Evolutionary conservation across 2,888 invertebrate genomes (phyloP).

Genomic region (Scaeva pyrastri): DNA sequence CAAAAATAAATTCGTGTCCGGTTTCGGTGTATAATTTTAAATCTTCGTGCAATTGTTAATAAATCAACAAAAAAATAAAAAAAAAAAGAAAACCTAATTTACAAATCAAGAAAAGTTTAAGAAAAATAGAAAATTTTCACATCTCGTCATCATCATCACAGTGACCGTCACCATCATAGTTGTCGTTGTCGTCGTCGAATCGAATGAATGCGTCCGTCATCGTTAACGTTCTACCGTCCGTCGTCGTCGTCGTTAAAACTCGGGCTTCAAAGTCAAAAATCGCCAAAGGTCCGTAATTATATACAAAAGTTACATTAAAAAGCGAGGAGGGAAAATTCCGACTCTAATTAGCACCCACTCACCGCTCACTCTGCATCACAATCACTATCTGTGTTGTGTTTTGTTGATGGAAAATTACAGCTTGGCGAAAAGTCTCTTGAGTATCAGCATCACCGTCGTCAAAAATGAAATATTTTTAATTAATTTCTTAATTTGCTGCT

Average conservation of each 20-base stretch:
- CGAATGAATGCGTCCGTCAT: not conserved
- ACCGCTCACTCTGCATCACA: too few relatives aligned
- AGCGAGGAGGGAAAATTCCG: not conserved
- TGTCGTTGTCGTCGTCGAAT: not conserved
- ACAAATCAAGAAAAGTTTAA: not conserved
- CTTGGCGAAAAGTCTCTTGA: constrained; percentile 62
- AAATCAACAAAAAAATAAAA: too few relatives aligned
- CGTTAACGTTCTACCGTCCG: not conserved
- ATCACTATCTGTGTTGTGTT: constrained; percentile 53
- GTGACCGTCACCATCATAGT: not conserved
- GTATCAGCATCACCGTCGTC: constrained; percentile 35
- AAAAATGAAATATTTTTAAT: constrained; percentile 73
- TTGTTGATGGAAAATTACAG: constrained; percentile 72
- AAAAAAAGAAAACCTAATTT: not conserved
- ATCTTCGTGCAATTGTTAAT: constrained; percentile 46
- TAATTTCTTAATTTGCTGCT: constrained; percentile 57
- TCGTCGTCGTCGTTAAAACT: not conserved
- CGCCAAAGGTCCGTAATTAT: not conserved
- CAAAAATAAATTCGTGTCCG: constrained; percentile 38
- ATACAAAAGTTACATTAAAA: not conserved
- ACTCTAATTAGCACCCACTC: constrained; percentile 70
- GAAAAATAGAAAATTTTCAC: constrained; percentile 17
- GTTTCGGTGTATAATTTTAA: constrained; percentile 29
- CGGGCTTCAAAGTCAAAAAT: not conserved
- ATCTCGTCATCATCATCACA: not conserved